Base-by-base conservation (phyloP, 2,888 invertebrate species). In the Nycteola revayana region DNA sequence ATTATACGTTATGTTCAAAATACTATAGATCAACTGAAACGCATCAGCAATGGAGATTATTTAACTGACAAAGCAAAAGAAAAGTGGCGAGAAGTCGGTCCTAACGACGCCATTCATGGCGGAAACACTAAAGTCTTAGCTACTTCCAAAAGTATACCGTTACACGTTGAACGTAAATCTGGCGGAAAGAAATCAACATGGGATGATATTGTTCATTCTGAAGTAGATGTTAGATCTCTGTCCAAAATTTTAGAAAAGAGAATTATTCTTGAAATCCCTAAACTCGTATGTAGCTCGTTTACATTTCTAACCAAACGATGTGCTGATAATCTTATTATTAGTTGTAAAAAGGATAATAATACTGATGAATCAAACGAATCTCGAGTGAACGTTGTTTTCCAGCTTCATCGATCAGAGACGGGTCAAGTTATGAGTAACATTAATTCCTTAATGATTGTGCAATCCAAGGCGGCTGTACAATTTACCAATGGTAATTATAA, bases 1-100 rank as follows among this genome's bases (percentile, higher is more conserved):
- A 68, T 87, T 3, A 86, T 88, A 21, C 59, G 55, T 51, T 78
- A 86, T 38, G 85, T 85, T 0, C 74, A 75, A 34, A 67, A 80
- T 31, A 84, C 84, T 1, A 85, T 88, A 33, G 85, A 86, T 1
- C 86, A 88, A 43, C 54, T 88, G n/a, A 86, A 81, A 49, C 75
- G 85, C 8, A 87, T 88, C 10, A 86, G 86, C 42, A 85, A 88
- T 33, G 88, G 88, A 1, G 88, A 88, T 42, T 88, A 78, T 45
- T 65, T 88, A 36, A 84, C 84, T 1, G 84, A 83, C 1, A 77
- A 56, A 54, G 82, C 70, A n/a, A 86, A 77, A 49, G 72, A 82
- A 40, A 87, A 80, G 48, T 88, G 88, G 88, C 70, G 56, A 27
- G 76, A 81, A 53, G 63, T 69, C 0, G 60, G 63, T 26, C 44